Evolutionary conservation across 2,113 vertebrate species (phyloP), one percentile per base, ranked within the genome.

Genomic region (Ardeotis arabs): DNA sequence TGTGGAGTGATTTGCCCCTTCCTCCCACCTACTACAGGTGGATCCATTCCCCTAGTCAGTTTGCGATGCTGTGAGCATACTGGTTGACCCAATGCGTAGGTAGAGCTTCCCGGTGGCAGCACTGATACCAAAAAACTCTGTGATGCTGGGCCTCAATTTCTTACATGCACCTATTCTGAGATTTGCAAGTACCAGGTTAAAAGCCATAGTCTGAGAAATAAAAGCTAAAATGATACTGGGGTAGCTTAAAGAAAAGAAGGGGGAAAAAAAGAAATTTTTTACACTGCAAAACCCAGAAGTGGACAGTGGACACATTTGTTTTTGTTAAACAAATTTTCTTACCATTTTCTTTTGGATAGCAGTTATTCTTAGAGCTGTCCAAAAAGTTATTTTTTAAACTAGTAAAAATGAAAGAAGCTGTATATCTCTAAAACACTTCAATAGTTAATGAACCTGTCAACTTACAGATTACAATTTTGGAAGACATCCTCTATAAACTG

Each of bases 21-120:
- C 12, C 5, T 8, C 25, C 19, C 18, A 31, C 31, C 4, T 63
- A 22, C 35, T 35, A 2, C 33, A 12, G 0, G 1, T 28, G 52
- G 41, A 56, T 63, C 53, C 44, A 1, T 64, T 82, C 9, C 28
- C 20, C 31, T 4, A 21, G 28, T 63, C 41, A 37, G 8, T 87
- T 47, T 44, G 49, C 29, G 67, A 21, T 59, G 45, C 23, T 19
- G 10, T 5, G 4, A 59, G 19, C 9, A 28, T 25, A 85, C 20
- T 20, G 10, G 25, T 67, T 33, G 23, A 60, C 37, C 14, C n/a
- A 18, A 5, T 1, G 35, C 35, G 35, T 35, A 4, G 15, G 18
- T 25, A 28, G 28, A 19, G 37, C 37, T 22, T 64, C 72, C 27
- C 0, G 0, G 7, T 69, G 20, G 35, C 76, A 91, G 14, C 33